Evolutionary conservation across 2,888 invertebrate genomes (phyloP).

Genomic region (Philereme transversata): DNA sequence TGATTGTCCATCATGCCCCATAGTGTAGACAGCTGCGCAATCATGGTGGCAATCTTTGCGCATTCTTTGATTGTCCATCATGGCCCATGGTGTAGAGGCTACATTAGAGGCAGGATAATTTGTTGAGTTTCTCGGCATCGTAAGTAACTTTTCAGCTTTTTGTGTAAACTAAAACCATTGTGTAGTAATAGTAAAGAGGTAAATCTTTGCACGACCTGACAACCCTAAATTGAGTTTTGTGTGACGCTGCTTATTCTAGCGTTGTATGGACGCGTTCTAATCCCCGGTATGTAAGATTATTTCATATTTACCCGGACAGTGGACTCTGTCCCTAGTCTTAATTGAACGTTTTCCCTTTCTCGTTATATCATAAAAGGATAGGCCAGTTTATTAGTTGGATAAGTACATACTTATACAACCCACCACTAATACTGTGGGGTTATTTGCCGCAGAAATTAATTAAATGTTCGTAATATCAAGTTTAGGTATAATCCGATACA

Average conservation of each 20-base stretch:
- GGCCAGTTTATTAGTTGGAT: constrained; percentile 14
- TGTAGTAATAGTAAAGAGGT: not conserved
- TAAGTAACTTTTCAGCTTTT: no score
- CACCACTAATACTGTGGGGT: constrained; percentile 11
- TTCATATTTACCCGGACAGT: constrained; percentile 59
- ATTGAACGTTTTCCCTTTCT: constrained; percentile 61
- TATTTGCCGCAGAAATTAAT: constrained; percentile 21
- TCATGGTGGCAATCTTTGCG: no score
- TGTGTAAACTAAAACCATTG: no score
- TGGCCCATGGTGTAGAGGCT: no score
- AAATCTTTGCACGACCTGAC: not conserved
- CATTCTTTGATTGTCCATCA: no score
- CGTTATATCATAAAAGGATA: constrained; percentile 26
- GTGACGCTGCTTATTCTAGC: constrained; percentile 41
- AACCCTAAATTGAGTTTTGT: constrained; percentile 21
- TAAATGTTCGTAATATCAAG: constrained; percentile 10
- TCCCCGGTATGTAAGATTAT: constrained; percentile 58
- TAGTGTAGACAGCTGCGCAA: no score
- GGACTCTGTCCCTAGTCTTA: constrained; percentile 51
- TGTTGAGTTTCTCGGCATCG: no score
- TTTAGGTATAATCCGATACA: not conserved
- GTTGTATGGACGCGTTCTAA: constrained; percentile 46
- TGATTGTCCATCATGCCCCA: no score
- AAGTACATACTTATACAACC: constrained; percentile 1
- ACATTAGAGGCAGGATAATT: no score